Percentiles rank a stretch among this genome's conserved stretches.
Conservation (phyloP, 2,113 vertebrate species). For the Pteropus alecto region DNA sequence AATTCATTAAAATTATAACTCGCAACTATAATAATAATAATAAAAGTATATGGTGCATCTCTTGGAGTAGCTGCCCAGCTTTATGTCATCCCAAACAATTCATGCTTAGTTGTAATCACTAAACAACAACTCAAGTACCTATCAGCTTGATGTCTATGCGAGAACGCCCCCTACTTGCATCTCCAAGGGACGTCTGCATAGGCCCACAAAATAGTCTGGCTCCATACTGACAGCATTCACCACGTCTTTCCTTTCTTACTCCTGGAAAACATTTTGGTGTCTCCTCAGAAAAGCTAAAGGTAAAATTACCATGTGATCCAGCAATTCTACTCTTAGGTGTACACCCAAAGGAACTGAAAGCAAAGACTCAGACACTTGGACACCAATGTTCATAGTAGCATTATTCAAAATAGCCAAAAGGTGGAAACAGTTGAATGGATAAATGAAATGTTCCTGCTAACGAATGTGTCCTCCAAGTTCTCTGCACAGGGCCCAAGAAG, state of each 20-base stretch:
- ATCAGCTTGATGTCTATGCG: neutral
- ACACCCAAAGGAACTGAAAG: neutral
- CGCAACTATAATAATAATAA: neutral
- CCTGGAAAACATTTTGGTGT: neutral
- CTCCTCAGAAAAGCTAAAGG: neutral
- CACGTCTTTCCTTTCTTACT: neutral
- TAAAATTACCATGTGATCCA: neutral
- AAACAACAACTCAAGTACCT: neutral
- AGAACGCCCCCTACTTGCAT: neutral
- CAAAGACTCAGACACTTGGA: neutral
- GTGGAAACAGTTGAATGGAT: neutral
- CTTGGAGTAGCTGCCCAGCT: neutral
- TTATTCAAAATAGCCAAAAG: neutral
- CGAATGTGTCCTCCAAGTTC: neutral
- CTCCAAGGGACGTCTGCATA: neutral
- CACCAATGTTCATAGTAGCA: neutral
- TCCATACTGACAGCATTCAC: neutral
- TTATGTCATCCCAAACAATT: neutral
- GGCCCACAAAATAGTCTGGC: neutral
- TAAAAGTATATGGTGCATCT: neutral
- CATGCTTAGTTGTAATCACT: neutral
- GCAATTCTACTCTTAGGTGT: neutral
- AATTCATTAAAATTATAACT: slow-evolving; percentile 17
- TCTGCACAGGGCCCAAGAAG: neutral
- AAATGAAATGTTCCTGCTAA: neutral